Conservation (phyloP, 1,140 invertebrate genomes). For the Ceratitis capitata region DNA sequence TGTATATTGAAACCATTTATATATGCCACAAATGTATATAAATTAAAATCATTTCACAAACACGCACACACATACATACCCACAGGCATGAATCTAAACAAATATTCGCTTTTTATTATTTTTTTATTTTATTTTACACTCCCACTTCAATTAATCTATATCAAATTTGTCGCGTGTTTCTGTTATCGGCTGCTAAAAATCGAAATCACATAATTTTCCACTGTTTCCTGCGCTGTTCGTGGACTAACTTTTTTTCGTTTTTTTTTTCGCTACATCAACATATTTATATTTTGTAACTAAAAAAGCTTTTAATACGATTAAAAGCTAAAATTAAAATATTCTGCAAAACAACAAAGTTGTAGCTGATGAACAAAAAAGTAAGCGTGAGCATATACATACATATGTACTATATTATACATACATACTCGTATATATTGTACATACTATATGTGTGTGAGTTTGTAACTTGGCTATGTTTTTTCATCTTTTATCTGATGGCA, state of each 20-base stretch:
- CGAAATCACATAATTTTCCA: constrained; percentile 5
- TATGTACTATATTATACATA: too few relatives aligned
- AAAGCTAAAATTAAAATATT: constrained; percentile 23
- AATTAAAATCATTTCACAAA: neutral
- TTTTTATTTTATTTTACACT: neutral
- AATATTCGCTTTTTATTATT: too few relatives aligned
- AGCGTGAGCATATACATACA: too few relatives aligned
- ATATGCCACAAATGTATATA: neutral
- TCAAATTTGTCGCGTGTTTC: neutral
- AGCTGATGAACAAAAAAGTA: neutral
- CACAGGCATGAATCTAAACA: neutral
- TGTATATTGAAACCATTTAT: neutral
- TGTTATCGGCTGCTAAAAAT: neutral
- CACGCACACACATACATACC: neutral
- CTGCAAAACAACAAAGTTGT: neutral
- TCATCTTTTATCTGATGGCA: neutral
- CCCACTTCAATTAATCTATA: neutral
- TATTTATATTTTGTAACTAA: neutral
- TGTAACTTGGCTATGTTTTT: neutral
- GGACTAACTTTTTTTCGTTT: neutral
- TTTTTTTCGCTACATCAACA: too few relatives aligned
- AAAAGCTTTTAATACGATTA: constrained; percentile 29
- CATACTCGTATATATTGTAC: too few relatives aligned
- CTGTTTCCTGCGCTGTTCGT: neutral
- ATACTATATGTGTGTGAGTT: neutral